Conservation (phyloP, 2,113 vertebrate genomes). For the Electrona antarctica region DNA sequence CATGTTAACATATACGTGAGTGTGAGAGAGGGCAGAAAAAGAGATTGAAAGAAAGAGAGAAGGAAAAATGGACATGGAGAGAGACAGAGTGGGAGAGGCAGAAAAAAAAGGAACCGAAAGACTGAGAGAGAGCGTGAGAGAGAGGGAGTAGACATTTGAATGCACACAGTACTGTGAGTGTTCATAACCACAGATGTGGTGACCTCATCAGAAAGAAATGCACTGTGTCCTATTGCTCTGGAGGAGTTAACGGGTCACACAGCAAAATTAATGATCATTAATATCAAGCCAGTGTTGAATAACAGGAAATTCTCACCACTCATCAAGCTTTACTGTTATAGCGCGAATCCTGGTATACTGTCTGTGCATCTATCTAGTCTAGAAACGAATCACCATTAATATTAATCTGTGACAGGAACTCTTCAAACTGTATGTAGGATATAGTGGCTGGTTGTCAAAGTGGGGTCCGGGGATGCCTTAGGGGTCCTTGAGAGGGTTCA, state of each 20-base stretch:
- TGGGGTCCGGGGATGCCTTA: no score
- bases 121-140: conserved; percentile 7
- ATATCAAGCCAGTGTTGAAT: conserved; percentile 8
- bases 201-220: conserved; percentile 73
- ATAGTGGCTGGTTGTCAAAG: no score
- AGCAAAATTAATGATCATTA: conserved; percentile 33
- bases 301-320: conserved; percentile 4
- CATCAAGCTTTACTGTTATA: not conserved
- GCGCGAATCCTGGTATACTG: not conserved
- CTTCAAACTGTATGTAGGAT: no score
- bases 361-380: no score
- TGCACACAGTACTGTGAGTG: conserved; percentile 40
- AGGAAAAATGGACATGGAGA: not conserved
- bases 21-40: not conserved
- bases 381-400: no score
- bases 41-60: no score
- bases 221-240: conserved; percentile 44
- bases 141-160: conserved; percentile 38
- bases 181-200: conserved; percentile 71
- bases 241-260: conserved; percentile 43
- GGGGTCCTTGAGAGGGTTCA: no score
- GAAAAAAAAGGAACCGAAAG: conserved; percentile 16
- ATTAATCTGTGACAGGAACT: no score
- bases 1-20: not conserved
- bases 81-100: conserved; percentile 16